Conservation (phyloP, 2,113 vertebrate species). For the Aramus guarauna region DNA sequence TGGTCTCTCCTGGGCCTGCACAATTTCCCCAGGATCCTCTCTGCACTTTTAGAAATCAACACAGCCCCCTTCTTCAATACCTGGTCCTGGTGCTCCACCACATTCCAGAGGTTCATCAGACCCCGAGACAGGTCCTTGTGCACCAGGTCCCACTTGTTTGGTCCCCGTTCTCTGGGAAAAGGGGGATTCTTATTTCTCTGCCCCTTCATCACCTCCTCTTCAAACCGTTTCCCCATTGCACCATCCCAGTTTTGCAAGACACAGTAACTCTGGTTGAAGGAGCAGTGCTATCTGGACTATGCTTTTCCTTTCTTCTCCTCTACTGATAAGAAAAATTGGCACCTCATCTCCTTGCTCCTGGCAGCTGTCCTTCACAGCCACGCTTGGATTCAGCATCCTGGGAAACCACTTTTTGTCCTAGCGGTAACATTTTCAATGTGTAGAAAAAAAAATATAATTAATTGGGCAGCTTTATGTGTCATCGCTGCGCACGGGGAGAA, state of each 20-base stretch:
- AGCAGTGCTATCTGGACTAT: not conserved
- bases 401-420: not conserved
- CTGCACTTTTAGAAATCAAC: not conserved
- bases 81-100: not conserved
- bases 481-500: not conserved
- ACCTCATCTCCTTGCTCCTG: not conserved
- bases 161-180: not conserved
- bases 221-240: not conserved
- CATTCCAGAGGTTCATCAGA: not conserved
- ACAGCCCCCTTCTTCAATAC: not conserved
- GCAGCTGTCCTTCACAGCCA: not conserved
- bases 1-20: not conserved
- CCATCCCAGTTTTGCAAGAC: fast-evolving
- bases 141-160: not conserved
- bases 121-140: not conserved
- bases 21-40: not conserved
- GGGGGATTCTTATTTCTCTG: not conserved
- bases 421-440: not conserved
- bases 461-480: not conserved
- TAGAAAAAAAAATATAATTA: not conserved
- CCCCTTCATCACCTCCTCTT: not conserved
- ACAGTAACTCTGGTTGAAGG: not conserved
- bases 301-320: not conserved
- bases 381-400: not conserved
- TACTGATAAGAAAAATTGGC: not conserved